Base-by-base conservation (phyloP, 2,797 vertebrate genomes). In the Miopithecus talapoin region DNA sequence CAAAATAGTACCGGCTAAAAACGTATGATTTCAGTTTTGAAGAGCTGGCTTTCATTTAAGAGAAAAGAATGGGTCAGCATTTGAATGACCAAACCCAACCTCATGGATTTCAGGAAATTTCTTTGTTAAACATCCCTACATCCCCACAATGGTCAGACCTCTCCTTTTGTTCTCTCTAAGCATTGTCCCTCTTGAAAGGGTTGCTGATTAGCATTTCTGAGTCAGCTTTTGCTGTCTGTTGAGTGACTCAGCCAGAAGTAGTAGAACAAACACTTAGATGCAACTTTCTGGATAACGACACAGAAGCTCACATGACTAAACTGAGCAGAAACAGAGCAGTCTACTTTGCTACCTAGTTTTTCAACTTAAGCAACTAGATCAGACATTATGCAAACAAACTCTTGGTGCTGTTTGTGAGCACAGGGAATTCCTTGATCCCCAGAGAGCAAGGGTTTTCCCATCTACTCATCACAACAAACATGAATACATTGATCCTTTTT, bases 61-160 rank as follows among this genome's bases (percentile, higher is more conserved):
- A 96, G 90, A 96, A 98, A 93, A 93, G 86, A 79, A 79, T 16
- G 10, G 85, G 41, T 96, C 94, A 96, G 97, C 97, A 87, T 95
- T 96, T 91, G 88, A 91, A 85, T 30, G 79, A 81, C 39, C 86
- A 96, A 80, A 74, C 22, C 61, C 61, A 96, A 96, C 78, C 92
- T 90, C 93, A 70, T 83, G 85, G 50, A 95, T 92, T 97, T 97
- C 96, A 76, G 93, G 95, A 96, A 98, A 79, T 94, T 97, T 97
- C 97, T 91, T 48, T 96, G 79, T 84, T 85, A 91, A 97, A 92
- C 78, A 91, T 41, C 70, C 83, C 97, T 57, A n/a, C 57, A 43
- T 33, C 28, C 81, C 83, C 68, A 97, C 96, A 95, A 93, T 80
- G 41, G 53, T 17, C 76, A 92, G 61, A 39, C 72, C 89, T 96